Conservation (phyloP, 2,113 vertebrate species). For the Cyphomyrus discorhynchus region DNA sequence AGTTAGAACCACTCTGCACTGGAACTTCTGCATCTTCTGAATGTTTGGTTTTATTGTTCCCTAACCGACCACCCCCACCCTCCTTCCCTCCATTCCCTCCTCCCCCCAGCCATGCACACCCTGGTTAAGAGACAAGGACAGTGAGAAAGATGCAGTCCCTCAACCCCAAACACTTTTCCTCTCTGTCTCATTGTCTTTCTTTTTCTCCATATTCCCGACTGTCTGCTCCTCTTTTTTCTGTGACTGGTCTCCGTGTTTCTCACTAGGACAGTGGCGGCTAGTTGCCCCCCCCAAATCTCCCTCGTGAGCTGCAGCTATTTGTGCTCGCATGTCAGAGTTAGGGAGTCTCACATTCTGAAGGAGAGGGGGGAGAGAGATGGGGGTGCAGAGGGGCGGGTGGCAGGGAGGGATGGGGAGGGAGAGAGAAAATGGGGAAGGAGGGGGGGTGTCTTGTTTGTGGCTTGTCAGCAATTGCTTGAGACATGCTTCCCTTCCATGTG, state of each 20-base stretch:
- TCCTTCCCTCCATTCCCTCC: not conserved
- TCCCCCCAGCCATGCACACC: conserved; percentile 11
- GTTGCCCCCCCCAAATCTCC: not conserved
- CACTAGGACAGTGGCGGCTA: conserved; percentile 19
- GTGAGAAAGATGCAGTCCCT: not conserved
- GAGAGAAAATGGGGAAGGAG: conserved; percentile 18
- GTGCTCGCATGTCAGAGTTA: conserved; percentile 22
- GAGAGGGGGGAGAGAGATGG: conserved; percentile 18
- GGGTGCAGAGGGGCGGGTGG: conserved; percentile 7
- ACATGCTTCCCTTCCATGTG: conserved; percentile 76
- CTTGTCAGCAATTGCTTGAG: conserved; percentile 86
- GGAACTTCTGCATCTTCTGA: conserved; percentile 31
- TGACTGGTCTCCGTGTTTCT: conserved; percentile 6
- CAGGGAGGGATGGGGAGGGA: conserved; percentile 13
- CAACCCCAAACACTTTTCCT: not conserved
- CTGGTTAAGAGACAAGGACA: conserved; percentile 13
- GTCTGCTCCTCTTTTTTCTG: conserved; percentile 16
- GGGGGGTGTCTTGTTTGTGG: conserved; percentile 77
- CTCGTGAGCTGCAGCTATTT: conserved; percentile 20
- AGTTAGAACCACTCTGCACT: conserved; percentile 14
- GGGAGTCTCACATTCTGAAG: conserved; percentile 30
- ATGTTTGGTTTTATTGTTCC: conserved; percentile 43
- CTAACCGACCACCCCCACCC: conserved; percentile 34
- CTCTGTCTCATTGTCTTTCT: not conserved
- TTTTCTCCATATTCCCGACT: not conserved